A percentile compares a stretch with the other conserved stretches of the same genome.
phyloP scores from a whole-genome alignment of 2,113 vertebrate genomes.

The Vireo altiloquus region DNA sequence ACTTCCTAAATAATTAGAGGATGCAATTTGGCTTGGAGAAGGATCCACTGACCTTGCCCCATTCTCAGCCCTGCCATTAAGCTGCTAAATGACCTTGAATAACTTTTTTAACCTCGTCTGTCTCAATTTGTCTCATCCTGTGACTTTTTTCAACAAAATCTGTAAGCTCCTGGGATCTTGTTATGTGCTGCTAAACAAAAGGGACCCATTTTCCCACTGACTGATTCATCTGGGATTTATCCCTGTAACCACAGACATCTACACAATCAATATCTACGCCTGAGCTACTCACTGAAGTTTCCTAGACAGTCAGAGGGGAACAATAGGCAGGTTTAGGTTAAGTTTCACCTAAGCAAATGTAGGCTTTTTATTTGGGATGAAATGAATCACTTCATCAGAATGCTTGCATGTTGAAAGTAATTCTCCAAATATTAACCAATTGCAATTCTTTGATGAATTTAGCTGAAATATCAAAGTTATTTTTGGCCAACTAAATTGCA shows the following conservation, averaged over 20 bases:
- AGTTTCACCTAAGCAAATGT: neutral
- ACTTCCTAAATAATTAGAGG: neutral
- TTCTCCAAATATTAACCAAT: neutral
- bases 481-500: neutral
- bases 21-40: neutral
- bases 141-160: neutral
- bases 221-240: neutral
- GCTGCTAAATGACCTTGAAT: conserved; percentile 36
- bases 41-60: neutral
- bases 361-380: neutral
- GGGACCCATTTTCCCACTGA: neutral
- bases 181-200: neutral
- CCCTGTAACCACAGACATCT: neutral
- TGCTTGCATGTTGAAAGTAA: neutral
- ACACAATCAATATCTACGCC: neutral
- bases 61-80: neutral
- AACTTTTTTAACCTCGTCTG: neutral
- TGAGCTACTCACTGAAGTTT: neutral
- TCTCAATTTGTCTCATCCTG: neutral
- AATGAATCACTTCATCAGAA: neutral
- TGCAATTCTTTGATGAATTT: neutral
- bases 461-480: neutral
- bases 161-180: neutral
- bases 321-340: neutral
- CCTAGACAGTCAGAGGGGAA: neutral